These are phyloP conservation scores for Melanerpes aurifrons DNA, from an alignment of 2,113 vertebrate genomes.

Conservation along the genomic window DNA sequence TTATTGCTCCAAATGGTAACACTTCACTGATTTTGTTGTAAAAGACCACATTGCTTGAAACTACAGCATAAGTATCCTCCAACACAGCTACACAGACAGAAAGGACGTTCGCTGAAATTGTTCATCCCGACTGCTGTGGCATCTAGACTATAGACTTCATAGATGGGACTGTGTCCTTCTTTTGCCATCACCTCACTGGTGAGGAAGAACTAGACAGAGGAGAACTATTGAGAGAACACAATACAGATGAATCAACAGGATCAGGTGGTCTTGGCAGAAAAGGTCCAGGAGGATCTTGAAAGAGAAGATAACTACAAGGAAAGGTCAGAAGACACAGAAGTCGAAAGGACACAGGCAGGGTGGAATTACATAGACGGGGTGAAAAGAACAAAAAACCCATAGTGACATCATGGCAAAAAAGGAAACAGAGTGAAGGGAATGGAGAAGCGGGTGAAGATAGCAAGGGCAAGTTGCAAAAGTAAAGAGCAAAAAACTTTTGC, in stretches of 20 bases:
- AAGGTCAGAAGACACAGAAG: not conserved
- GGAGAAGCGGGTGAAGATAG: not conserved
- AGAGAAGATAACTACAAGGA: not conserved
- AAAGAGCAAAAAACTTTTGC: not conserved
- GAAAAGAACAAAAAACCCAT: not conserved
- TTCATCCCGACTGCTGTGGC: not conserved
- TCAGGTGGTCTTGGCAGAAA: not conserved
- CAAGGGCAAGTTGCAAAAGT: not conserved
- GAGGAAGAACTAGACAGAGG: not conserved
- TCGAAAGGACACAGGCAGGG: not conserved
- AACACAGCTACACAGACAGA: not conserved
- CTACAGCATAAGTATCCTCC: not conserved
- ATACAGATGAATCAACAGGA: not conserved
- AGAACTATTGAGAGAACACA: not conserved
- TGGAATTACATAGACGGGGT: accelerated
- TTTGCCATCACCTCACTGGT: not conserved
- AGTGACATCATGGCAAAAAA: not conserved
- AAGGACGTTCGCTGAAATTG: not conserved
- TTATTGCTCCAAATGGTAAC: not conserved
- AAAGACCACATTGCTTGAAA: not conserved
- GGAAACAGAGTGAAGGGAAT: not conserved
- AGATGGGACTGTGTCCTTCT: not conserved
- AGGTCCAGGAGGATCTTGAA: not conserved
- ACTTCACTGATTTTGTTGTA: not conserved
- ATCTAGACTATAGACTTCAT: not conserved